These are phyloP conservation scores for Epinephelus cyanopodus DNA, from an alignment of 2,113 vertebrate genomes.

Conservation along the genomic window DNA sequence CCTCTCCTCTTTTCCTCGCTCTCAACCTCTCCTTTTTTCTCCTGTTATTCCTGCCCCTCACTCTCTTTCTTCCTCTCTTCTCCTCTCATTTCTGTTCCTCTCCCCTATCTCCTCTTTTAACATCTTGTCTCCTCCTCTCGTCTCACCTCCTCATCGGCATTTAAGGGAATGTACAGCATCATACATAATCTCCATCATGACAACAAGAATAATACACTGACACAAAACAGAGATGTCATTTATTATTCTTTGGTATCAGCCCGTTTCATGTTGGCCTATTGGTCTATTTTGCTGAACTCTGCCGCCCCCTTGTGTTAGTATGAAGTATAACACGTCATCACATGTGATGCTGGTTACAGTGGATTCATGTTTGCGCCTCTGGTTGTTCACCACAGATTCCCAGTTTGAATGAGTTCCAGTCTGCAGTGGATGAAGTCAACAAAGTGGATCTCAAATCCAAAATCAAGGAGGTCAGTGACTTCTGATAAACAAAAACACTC, in stretches of 20 bases:
- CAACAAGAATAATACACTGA: background rate
- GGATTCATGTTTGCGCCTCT: constrained; percentile 1
- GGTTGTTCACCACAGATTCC: constrained; percentile 60
- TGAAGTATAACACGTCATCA: background rate
- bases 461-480: constrained; percentile 67
- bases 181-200: background rate
- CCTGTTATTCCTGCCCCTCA: background rate
- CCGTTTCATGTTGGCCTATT: background rate
- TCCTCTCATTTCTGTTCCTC: constrained; percentile 38
- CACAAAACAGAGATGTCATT: background rate
- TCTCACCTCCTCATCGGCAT: background rate
- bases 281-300: constrained; percentile 28
- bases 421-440: constrained; percentile 61
- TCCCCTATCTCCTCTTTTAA: constrained; percentile 19
- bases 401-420: constrained; percentile 50
- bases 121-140: background rate
- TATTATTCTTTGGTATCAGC: background rate
- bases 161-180: background rate
- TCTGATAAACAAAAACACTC: background rate
- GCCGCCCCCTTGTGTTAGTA: constrained; percentile 60
- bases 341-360: background rate
- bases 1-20: background rate
- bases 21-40: background rate
- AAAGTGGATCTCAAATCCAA: constrained; percentile 62
- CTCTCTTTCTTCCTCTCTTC: background rate